Evolutionary conservation across 2,888 invertebrate species (phyloP).

Genomic region (Tenthredo distinguenda): DNA sequence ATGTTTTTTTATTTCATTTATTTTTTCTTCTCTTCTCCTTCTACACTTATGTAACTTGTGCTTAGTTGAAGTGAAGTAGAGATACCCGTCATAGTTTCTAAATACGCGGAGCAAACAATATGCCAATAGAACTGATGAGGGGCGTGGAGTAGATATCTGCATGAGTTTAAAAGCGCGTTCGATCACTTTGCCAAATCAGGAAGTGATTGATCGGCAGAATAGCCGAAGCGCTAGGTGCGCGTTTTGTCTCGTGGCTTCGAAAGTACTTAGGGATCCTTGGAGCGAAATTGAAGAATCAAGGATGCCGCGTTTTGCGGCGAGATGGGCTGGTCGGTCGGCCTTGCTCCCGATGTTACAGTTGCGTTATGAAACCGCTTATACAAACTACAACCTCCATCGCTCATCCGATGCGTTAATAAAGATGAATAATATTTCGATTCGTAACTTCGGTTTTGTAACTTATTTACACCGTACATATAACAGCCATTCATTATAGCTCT

Average conservation of each 20-base stretch:
- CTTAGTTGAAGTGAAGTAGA: background rate
- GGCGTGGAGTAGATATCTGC: background rate
- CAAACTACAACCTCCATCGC: slow-evolving; percentile 30
- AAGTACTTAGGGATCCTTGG: slow-evolving; percentile 36
- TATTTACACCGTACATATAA: background rate
- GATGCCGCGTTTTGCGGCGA: slow-evolving; percentile 43
- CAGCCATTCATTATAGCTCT: background rate
- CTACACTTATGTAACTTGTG: background rate
- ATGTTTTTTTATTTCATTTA: background rate
- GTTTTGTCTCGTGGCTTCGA: slow-evolving; percentile 10
- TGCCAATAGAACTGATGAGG: background rate
- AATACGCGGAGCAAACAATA: slow-evolving; percentile 14
- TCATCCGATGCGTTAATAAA: slow-evolving; percentile 34
- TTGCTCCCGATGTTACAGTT: slow-evolving; percentile 52
- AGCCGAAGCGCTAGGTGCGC: background rate
- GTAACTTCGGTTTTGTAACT: slow-evolving; percentile 15
- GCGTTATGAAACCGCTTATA: slow-evolving; percentile 43
- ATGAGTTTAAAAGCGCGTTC: background rate
- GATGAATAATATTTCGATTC: background rate
- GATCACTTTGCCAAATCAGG: slow-evolving; percentile 27
- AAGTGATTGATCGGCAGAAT: slow-evolving; percentile 47
- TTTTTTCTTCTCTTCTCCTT: background rate
- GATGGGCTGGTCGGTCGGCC: slow-evolving; percentile 35
- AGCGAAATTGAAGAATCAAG: slow-evolving; percentile 51
- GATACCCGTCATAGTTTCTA: background rate